These are phyloP conservation scores for Dromaius novaehollandiae DNA, from an alignment of 2,113 vertebrate genomes.

Conservation along the genomic window DNA sequence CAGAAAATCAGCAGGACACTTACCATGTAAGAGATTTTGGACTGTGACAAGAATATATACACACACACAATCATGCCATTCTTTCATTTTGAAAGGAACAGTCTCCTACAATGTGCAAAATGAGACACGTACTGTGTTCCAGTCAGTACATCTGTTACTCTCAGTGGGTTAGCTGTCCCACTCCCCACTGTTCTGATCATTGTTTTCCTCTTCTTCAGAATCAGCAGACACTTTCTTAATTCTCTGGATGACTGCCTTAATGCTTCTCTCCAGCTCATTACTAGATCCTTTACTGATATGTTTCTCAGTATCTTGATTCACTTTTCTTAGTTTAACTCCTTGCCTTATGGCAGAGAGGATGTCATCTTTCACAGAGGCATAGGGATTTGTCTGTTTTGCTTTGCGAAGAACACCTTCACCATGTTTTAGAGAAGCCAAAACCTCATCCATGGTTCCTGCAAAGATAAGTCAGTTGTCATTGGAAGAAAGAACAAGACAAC, in stretches of 20 bases:
- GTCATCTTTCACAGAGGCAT: slow-evolving; percentile 72
- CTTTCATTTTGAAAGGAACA: neutral
- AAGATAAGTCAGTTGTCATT: neutral
- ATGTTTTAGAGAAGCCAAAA: slow-evolving; percentile 89
- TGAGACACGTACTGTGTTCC: neutral
- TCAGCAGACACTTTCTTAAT: slow-evolving; percentile 92
- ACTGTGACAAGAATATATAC: neutral
- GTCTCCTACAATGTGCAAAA: neutral
- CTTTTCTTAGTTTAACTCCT: slow-evolving; percentile 91
- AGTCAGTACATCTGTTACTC: neutral
- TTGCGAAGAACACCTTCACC: slow-evolving; percentile 78
- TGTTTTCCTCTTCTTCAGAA: slow-evolving; percentile 85
- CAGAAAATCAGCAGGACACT: neutral
- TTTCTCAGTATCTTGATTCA: slow-evolving; percentile 40
- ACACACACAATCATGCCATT: neutral
- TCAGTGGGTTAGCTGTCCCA: slow-evolving; percentile 76
- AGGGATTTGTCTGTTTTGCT: neutral
- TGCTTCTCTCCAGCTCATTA: slow-evolving; percentile 89
- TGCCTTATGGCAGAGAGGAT: slow-evolving; percentile 89
- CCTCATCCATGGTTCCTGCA: slow-evolving; percentile 93
- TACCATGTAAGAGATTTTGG: neutral
- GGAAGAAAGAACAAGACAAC: neutral
- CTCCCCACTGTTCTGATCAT: slow-evolving; percentile 68
- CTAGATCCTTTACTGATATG: neutral
- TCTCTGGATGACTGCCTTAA: slow-evolving; percentile 91